These are phyloP conservation scores for Nansenia antarctica DNA, from an alignment of 2,113 vertebrate species.

Conservation along the genomic window DNA sequence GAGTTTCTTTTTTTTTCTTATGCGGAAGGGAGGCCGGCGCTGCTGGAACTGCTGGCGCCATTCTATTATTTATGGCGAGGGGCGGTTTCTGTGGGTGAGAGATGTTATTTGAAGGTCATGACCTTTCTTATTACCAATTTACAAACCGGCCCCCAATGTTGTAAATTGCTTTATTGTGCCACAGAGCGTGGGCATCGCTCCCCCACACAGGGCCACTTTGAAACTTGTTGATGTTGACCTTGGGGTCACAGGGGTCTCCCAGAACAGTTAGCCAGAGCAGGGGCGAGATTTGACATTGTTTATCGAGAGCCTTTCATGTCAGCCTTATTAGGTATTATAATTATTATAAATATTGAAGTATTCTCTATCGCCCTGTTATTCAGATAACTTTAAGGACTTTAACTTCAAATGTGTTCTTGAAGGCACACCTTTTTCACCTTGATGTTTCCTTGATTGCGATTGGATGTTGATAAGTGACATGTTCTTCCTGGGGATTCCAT, in stretches of 20 bases:
- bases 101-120: slow-evolving; percentile 32
- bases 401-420: too few species aligned
- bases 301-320: not conserved
- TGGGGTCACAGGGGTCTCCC: slow-evolving; percentile 36
- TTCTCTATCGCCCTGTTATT: not conserved
- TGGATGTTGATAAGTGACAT: not conserved
- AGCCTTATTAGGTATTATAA: not conserved
- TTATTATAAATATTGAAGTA: not conserved
- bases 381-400: not conserved
- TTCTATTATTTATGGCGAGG: slow-evolving; percentile 25
- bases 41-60: slow-evolving; percentile 6
- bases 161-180: slow-evolving; percentile 41
- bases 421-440: not conserved
- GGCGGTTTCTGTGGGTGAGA: not conserved
- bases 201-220: slow-evolving; percentile 25
- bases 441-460: not conserved
- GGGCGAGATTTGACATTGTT: slow-evolving; percentile 9
- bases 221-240: slow-evolving; percentile 56
- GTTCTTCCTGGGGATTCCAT: not conserved
- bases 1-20: slow-evolving; percentile 24
- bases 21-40: slow-evolving; percentile 19
- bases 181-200: slow-evolving; percentile 8
- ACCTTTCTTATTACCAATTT: slow-evolving; percentile 43
- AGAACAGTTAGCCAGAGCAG: slow-evolving; percentile 35
- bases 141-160: slow-evolving; percentile 23